Evolutionary conservation across 2,113 vertebrate genomes (phyloP), one percentile per base, ranked within the genome.

Genomic region (Petromus typicus): DNA sequence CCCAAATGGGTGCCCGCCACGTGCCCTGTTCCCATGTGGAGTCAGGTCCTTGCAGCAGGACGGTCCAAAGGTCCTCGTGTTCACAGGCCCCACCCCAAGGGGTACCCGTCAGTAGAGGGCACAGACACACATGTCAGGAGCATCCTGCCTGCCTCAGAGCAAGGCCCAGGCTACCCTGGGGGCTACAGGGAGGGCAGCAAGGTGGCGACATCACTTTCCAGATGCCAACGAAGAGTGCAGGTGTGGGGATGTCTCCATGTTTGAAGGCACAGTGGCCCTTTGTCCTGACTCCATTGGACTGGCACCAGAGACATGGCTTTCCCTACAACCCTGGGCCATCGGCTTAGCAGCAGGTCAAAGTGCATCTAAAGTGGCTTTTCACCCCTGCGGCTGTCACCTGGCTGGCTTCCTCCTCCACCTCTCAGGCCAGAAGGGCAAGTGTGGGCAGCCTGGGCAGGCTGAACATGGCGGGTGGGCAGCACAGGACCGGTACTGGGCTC

Each of bases 281-380:
- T 45, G 59, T 32, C 59, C 43, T 3, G 37, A 84, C 25, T 54
- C 45, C 10, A 51, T 2, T 20, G 25, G 95, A 34, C 79, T 87
- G 90, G 67, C 51, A 48, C 48, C 3, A 10, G 56, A 37, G 59
- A 48, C 10, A 48, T 1, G 9, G 40, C 12, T 69, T 84, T 89
- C 40, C 59, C 14, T 2, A n/a, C 54, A 64, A 23, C 57, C 18
- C 69, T 20, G 81, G 43, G 18, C 63, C 91, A 84, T 32, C 63
- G 40, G 95, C 82, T 40, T 23, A 56, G 83, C 57, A 13, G 16
- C 61, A 18, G 84, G 85, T 90, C 61, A 23, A 59, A 64, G 51
- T 5, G 27, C 69, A 56, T 64, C 37, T 78, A 51, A 91, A 91
- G 91, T 90, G 76, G 89, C 82, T 81, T 64, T 37, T 67, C n/a